Evolutionary conservation across 2,113 vertebrate genomes (phyloP), one percentile per base, ranked within the genome.

Genomic region (Aepyceros melampus): DNA sequence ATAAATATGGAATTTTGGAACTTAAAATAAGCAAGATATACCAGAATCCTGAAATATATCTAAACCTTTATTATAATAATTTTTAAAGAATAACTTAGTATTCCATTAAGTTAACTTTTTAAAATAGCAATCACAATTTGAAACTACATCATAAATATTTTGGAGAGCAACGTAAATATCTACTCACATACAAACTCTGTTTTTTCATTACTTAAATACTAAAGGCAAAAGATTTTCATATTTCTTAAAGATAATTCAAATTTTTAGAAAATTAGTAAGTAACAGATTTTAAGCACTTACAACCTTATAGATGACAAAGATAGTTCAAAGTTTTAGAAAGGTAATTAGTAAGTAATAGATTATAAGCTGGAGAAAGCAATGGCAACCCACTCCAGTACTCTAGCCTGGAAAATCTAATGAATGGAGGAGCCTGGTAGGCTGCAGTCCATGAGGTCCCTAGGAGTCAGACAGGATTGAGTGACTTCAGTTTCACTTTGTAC

Each of bases 381-480:
- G 55, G 23, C 23, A 56, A 25, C 23, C 9, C 55, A 56, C 55
- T 56, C 55, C 23, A 56, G 9, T 56, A 25, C 6, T 58, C 56
- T 58, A 25, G 23, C 23, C 56, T 58, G 56, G 23, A 58, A 58
- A 58, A 58, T 58, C 56, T 3, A 21, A 56, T 56, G 55, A 9
- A 56, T 23, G 25, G 55, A 56, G 56, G 56, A 58, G 23, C 56
- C 56, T 58, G 23, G 23, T 58, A 27, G 25, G 10, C 23, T 58
- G 23, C 23, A 58, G 56, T 58, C 56, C 56, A 58, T 25, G 56
- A 0, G 56, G 56, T 58, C 56, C 56, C 56, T 58, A 27, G 23
- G 56, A 58, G 23, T 27, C 0, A 0, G 56, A 11, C 56, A 58
- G 0, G 1, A 58, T 11, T 25, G 9, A 58, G 23, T 0, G 25